A percentile compares a stretch with the other conserved stretches of the same genome.
Conservation (phyloP, 2,113 vertebrate species). For the Ophiodon elongatus region DNA sequence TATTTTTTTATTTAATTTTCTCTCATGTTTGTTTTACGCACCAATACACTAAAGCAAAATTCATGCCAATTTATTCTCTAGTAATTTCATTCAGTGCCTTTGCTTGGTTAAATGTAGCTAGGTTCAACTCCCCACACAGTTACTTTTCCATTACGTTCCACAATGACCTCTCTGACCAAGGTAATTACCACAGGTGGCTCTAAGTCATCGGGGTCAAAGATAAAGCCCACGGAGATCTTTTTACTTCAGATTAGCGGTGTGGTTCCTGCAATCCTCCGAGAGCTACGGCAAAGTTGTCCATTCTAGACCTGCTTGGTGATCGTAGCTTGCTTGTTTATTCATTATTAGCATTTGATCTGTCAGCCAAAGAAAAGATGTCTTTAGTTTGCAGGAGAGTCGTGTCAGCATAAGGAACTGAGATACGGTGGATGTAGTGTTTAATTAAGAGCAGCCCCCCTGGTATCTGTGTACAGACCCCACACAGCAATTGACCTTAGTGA, state of each 20-base stretch:
- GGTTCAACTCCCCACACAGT: slow-evolving; percentile 62
- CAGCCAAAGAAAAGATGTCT: slow-evolving; percentile 64
- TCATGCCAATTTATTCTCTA: neutral
- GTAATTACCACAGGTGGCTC: slow-evolving; percentile 74
- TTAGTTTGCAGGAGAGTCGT: slow-evolving; percentile 64
- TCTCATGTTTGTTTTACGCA: neutral
- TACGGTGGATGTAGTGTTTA: slow-evolving; percentile 77
- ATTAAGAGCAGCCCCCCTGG: slow-evolving; percentile 75
- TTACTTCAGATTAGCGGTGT: slow-evolving; percentile 64
- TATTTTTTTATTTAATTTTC: neutral
- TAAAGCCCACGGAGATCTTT: slow-evolving; percentile 67
- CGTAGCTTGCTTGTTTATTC: slow-evolving; percentile 72
- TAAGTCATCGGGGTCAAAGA: slow-evolving; percentile 66
- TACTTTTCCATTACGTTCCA: slow-evolving; percentile 65
- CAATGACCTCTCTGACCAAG: slow-evolving; percentile 73
- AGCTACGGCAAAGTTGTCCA: slow-evolving; percentile 47
- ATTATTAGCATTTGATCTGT: slow-evolving; percentile 68
- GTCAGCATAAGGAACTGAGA: slow-evolving; percentile 72
- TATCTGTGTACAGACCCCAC: slow-evolving; percentile 70
- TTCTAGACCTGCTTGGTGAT: slow-evolving; percentile 36
- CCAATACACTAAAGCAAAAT: neutral
- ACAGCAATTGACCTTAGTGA: slow-evolving; percentile 77
- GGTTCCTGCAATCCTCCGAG: slow-evolving; percentile 50
- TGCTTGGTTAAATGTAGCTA: slow-evolving; percentile 50
- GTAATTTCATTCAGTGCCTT: slow-evolving; percentile 35